Evolutionary conservation across 2,797 vertebrate genomes (phyloP).

Genomic region (Ptychadena robeensis): DNA sequence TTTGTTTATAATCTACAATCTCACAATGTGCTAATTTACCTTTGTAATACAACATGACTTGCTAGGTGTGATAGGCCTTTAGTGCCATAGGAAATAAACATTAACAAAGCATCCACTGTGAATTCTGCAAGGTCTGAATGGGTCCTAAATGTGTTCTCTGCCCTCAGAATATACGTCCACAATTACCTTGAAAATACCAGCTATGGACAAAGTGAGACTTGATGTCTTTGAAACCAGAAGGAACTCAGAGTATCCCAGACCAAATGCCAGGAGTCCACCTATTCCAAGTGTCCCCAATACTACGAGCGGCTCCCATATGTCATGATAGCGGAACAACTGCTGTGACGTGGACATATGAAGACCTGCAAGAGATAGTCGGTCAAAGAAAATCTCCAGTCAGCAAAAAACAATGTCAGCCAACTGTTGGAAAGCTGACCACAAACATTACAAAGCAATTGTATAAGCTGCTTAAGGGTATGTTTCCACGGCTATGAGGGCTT

Average conservation of each 20-base stretch:
- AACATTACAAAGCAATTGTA: background rate
- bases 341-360: constrained; percentile 85
- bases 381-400: background rate
- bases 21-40: too few relatives aligned
- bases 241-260: constrained; percentile 94
- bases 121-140: background rate
- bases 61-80: background rate
- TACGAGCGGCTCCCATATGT: constrained; percentile 77
- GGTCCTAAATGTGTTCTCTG: background rate
- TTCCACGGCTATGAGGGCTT: too few relatives aligned
- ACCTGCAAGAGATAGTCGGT: constrained; percentile 68
- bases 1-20: too few relatives aligned
- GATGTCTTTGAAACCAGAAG: constrained; percentile 92
- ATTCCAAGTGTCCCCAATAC: constrained; percentile 80
- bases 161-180: background rate
- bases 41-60: too few relatives aligned
- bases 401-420: background rate
- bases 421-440: background rate
- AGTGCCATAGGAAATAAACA: background rate
- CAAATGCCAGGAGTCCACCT: constrained; percentile 89
- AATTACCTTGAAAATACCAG: constrained; percentile 94
- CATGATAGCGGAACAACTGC: constrained; percentile 85
- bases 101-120: background rate
- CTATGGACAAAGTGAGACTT: constrained; percentile 91
- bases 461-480: background rate